Evolutionary conservation across 2,797 vertebrate species (phyloP).

Genomic region (Apogon hyalosoma): DNA sequence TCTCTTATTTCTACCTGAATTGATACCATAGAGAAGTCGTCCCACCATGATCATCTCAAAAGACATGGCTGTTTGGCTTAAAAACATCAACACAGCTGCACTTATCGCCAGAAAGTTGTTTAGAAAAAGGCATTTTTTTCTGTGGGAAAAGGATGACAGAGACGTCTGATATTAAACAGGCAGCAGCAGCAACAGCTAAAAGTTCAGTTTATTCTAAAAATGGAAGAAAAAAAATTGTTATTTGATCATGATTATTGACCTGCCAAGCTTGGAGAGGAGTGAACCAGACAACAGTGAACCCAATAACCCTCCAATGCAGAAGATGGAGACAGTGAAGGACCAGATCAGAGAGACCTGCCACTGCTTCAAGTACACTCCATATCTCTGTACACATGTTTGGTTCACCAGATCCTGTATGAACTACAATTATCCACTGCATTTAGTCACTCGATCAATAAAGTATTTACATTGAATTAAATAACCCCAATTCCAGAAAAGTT

Average conservation of each 20-base stretch:
- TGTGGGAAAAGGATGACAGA: conserved; percentile 47
- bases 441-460: no score
- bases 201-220: neutral
- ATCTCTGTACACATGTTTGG: conserved; percentile 72
- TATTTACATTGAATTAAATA: no score
- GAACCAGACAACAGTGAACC: conserved; percentile 61
- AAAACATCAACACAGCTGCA: conserved; percentile 78
- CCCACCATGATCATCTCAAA: conserved; percentile 74
- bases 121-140: conserved; percentile 78
- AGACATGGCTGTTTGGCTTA: conserved; percentile 74
- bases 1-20: no score
- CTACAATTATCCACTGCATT: conserved; percentile 53
- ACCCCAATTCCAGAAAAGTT: no score
- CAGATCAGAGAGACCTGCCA: conserved; percentile 82
- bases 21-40: no score
- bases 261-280: conserved; percentile 64
- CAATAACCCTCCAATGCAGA: conserved; percentile 78
- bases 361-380: conserved; percentile 60
- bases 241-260: conserved; percentile 61
- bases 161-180: neutral
- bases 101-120: conserved; percentile 76
- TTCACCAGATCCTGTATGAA: conserved; percentile 83
- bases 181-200: conserved; percentile 11
- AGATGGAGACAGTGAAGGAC: conserved; percentile 83
- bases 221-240: neutral